A percentile compares a stretch with the other conserved stretches of the same genome.
Evolutionary conservation across 1,140 invertebrate genomes (phyloP).

Genomic region (Aculops lycopersici): DNA sequence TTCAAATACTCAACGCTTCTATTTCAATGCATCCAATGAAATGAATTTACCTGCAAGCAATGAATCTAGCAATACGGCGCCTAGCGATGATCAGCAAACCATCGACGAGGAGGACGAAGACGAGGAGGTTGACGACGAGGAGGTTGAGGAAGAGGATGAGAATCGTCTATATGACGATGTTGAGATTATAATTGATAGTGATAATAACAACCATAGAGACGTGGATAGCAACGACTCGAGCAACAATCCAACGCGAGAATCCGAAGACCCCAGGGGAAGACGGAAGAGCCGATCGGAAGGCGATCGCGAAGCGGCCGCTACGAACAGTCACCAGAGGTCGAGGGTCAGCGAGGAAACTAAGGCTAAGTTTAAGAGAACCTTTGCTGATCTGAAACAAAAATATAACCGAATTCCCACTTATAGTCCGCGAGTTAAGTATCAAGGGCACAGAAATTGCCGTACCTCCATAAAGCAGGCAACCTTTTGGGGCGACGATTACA

Average conservation of each 20-base stretch:
- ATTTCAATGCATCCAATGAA: too few relatives aligned
- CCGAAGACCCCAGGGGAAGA: too few relatives aligned
- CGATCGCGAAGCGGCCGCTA: too few relatives aligned
- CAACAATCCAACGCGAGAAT: too few relatives aligned
- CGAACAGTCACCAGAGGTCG: too few relatives aligned
- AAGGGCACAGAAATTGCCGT: slow-evolving; percentile 46
- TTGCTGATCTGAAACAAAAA: background rate
- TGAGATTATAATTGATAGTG: slow-evolving; percentile 18
- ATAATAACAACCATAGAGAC: slow-evolving; percentile 12
- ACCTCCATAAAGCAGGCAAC: slow-evolving; percentile 52
- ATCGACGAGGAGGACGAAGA: slow-evolving; percentile 10
- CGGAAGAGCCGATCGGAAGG: too few relatives aligned
- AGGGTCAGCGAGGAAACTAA: too few relatives aligned
- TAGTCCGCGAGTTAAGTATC: slow-evolving; percentile 31
- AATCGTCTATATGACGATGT: slow-evolving; percentile 12
- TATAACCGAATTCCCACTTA: slow-evolving; percentile 4
- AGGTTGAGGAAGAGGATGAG: slow-evolving; percentile 16
- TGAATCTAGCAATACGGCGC: too few relatives aligned
- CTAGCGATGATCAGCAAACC: too few relatives aligned
- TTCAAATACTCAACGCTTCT: slow-evolving; percentile 2
- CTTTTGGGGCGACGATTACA: slow-evolving; percentile 61
- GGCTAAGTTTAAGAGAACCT: background rate
- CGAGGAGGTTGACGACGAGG: slow-evolving; percentile 16
- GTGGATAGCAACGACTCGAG: too few relatives aligned
- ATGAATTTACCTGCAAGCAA: too few relatives aligned